Conservation (phyloP, 92 coral and sea anemone species). For the Actinernus sp. region DNA sequence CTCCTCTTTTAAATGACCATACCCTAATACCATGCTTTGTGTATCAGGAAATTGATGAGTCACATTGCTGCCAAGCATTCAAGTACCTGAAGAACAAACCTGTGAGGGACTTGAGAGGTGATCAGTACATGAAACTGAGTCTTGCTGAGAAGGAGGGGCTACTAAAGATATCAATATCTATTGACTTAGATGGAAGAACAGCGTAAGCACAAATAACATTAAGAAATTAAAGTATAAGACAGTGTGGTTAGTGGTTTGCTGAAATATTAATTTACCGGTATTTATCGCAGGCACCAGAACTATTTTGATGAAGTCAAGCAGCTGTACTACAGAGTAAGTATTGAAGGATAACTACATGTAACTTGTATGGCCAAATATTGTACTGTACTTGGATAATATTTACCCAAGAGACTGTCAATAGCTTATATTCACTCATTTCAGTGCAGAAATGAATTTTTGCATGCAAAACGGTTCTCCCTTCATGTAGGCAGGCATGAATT, state of each 20-base stretch:
- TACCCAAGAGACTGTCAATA: too few relatives aligned
- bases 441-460: too few relatives aligned
- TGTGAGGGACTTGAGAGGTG: constrained; percentile 88
- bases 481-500: too few relatives aligned
- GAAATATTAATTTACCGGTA: not conserved
- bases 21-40: not conserved
- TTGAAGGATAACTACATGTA: too few relatives aligned
- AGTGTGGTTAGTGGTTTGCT: not conserved
- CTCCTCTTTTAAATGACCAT: too few relatives aligned
- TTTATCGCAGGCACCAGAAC: constrained; percentile 63
- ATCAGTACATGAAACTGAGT: constrained; percentile 85
- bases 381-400: too few relatives aligned
- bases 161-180: constrained; percentile 70
- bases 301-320: constrained; percentile 98
- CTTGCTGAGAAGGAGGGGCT: constrained; percentile 93
- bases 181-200: constrained; percentile 79
- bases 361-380: too few relatives aligned
- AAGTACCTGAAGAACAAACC: constrained; percentile 93
- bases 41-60: constrained; percentile 90
- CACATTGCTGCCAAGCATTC: constrained; percentile 84
- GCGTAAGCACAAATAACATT: too few relatives aligned
- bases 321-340: constrained; percentile 91
- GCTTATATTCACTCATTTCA: too few relatives aligned
- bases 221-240: too few relatives aligned
- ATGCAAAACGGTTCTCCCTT: too few relatives aligned